Percentiles rank a stretch among this genome's conserved stretches.
phyloP scores from a whole-genome alignment of 2,797 vertebrate species.

The Squalus acanthias region DNA sequence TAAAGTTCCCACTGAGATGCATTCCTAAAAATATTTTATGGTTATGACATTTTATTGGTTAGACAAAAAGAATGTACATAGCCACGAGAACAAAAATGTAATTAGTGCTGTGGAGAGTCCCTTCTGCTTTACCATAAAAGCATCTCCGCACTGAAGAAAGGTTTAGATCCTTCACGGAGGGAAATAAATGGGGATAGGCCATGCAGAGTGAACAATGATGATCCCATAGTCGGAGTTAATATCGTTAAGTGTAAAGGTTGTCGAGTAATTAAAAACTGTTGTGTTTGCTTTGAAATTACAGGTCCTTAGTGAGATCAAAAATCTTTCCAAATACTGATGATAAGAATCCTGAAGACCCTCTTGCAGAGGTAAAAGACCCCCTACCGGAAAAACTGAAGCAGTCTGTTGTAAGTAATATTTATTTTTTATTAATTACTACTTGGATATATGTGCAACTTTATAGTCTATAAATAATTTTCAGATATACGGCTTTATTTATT shows the following conservation, averaged over 20 bases:
- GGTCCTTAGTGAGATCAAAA: slow-evolving; percentile 90
- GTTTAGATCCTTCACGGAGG: neutral
- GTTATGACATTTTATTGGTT: neutral
- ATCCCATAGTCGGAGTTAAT: neutral
- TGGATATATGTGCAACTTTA: neutral
- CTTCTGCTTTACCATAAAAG: neutral
- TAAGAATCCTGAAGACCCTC: slow-evolving; percentile 93
- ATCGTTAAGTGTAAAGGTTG: neutral
- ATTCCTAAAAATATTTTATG: neutral
- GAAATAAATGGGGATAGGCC: no score
- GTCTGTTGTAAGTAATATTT: slow-evolving; percentile 79
- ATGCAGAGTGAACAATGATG: neutral
- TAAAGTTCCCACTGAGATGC: neutral
- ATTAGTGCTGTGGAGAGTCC: neutral
- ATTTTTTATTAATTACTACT: neutral
- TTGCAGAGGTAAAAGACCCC: slow-evolving; percentile 93
- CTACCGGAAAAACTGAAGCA: slow-evolving; percentile 92
- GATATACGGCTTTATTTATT: neutral
- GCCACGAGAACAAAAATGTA: neutral
- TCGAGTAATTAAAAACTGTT: neutral
- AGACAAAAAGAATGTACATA: neutral
- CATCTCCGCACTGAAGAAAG: neutral
- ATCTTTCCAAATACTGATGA: slow-evolving; percentile 86
- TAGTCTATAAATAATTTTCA: neutral
- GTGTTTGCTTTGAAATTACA: slow-evolving; percentile 46